Evolutionary conservation across 53 echinoderm and acorn worm species (phyloP).

Genomic region (Arbacia lixula): DNA sequence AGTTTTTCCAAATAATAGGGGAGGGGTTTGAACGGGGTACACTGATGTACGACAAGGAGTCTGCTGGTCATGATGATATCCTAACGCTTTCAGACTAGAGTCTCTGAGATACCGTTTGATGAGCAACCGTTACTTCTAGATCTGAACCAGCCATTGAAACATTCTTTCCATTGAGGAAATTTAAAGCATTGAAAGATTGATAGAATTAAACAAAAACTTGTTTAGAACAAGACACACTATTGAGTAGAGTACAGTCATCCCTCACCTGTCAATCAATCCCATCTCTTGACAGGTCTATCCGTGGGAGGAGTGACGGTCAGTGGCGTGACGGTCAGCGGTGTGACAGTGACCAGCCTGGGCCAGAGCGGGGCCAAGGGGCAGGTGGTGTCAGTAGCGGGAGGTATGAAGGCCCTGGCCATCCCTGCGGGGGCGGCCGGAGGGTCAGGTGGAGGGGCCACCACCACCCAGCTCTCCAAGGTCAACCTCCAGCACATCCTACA

Average conservation of each 20-base stretch:
- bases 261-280: too few relatives aligned
- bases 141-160: conserved; percentile 4
- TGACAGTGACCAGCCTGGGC: conserved; percentile 63
- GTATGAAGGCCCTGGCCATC: conserved; percentile 81
- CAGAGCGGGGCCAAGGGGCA: conserved; percentile 76
- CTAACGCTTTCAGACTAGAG: conserved; percentile 55
- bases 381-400: conserved; percentile 64
- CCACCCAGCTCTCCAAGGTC: conserved; percentile 68
- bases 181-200: too few relatives aligned
- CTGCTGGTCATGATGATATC: conserved; percentile 54
- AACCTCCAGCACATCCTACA: conserved; percentile 87
- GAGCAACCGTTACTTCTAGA: conserved; percentile 7
- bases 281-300: conserved; percentile 3
- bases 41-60: too few relatives aligned
- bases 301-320: conserved; percentile 72
- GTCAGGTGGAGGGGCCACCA: conserved; percentile 42
- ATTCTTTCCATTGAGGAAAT: too few relatives aligned
- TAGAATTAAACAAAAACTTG: too few relatives aligned
- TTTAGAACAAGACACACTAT: too few relatives aligned
- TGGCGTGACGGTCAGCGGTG: conserved; percentile 75
- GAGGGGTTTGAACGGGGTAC: too few relatives aligned
- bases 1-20: too few relatives aligned
- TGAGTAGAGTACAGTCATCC: too few relatives aligned
- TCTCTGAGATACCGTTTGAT: conserved; percentile 48
- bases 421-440: conserved; percentile 56